Percentiles rank a stretch among this genome's conserved stretches.
phyloP scores from a whole-genome alignment of 2,888 invertebrate genomes.

The Troilus luridus region DNA sequence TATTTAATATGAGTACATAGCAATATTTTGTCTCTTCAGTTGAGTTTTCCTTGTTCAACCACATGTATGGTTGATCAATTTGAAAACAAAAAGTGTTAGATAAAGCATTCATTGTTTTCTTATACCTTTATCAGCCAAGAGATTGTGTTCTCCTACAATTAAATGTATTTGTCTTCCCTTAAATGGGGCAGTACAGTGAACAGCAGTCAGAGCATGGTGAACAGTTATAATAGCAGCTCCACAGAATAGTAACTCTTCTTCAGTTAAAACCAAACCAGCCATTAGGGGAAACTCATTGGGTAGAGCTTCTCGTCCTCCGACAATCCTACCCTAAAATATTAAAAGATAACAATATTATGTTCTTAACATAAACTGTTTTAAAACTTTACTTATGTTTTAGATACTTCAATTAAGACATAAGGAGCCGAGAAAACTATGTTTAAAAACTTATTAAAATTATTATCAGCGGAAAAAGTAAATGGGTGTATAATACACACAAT shows the following conservation, averaged over 20 bases:
- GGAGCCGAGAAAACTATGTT: too few relatives aligned
- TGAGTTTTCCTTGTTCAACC: background rate
- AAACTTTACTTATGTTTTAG: background rate
- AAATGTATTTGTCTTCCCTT: conserved; percentile 32
- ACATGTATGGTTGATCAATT: too few relatives aligned
- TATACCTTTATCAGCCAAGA: background rate
- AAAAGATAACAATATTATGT: background rate
- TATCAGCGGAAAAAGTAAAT: too few relatives aligned
- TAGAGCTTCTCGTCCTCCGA: conserved; percentile 60
- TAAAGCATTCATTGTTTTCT: background rate
- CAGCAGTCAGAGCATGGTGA: background rate
- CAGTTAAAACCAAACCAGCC: conserved; percentile 52
- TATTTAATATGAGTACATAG: background rate
- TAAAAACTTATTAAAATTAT: too few relatives aligned
- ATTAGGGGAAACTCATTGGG: conserved; percentile 61
- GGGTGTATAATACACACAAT: too few relatives aligned
- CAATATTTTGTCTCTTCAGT: background rate
- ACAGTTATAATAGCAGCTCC: background rate
- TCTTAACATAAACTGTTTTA: background rate
- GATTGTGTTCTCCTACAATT: background rate
- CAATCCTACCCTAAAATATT: conserved; percentile 59
- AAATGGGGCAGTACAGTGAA: conserved; percentile 59
- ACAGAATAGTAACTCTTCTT: conserved; percentile 27
- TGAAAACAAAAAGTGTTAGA: too few relatives aligned
- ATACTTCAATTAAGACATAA: background rate